Conservation (phyloP, 2,113 vertebrate species). For the Piprites chloris region DNA sequence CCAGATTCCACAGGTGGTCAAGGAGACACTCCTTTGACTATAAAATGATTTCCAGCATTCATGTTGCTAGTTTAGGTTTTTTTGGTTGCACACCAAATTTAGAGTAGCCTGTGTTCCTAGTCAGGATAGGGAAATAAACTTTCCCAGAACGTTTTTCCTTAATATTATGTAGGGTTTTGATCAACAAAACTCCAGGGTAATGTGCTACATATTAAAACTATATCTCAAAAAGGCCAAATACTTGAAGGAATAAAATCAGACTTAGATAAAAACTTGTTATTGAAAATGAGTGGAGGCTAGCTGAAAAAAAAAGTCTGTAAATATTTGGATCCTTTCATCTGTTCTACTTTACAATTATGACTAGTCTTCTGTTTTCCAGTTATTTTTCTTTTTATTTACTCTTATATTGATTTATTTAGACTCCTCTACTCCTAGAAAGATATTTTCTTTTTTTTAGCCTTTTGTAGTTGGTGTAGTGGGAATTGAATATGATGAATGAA, state of each 20-base stretch:
- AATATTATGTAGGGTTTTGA: neutral
- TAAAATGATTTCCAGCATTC: neutral
- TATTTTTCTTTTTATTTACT: slow-evolving; percentile 8
- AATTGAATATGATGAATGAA: neutral
- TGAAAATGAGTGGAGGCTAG: neutral
- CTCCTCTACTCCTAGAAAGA: neutral
- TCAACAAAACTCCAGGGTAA: neutral
- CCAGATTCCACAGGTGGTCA: neutral
- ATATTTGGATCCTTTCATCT: neutral
- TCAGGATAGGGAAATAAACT: neutral
- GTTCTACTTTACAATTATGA: neutral
- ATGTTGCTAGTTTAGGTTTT: neutral
- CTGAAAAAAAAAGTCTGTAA: neutral
- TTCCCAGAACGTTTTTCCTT: neutral
- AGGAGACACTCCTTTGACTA: neutral
- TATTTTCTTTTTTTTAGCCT: neutral
- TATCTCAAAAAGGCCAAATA: neutral
- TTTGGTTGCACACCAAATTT: neutral
- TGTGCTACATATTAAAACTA: neutral
- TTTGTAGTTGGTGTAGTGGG: neutral
- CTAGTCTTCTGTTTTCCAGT: neutral
- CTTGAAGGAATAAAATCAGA: neutral
- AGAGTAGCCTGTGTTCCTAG: neutral
- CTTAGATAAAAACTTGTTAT: neutral
- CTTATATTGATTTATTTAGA: neutral